phyloP scores from a whole-genome alignment of 2,888 invertebrate genomes.

The Stenolophus ochropezus region DNA sequence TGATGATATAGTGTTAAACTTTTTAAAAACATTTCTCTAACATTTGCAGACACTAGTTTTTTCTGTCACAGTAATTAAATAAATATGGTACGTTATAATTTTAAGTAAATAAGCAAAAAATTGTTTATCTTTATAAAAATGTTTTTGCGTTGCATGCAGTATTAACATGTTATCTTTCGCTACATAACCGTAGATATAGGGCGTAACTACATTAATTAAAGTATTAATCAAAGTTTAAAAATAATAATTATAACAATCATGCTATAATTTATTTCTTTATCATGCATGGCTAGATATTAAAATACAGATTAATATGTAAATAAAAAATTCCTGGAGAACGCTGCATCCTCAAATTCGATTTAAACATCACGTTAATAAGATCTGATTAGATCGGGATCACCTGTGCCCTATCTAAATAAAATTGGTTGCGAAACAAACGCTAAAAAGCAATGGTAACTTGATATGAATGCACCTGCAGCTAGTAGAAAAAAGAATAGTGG shows the following conservation, averaged over 20 bases:
- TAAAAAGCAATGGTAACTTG: constrained; percentile 52
- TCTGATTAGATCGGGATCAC: constrained; percentile 47
- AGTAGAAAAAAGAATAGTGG: constrained; percentile 52
- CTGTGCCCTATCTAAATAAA: constrained; percentile 39
- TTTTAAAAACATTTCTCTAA: constrained; percentile 9
- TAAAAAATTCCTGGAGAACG: neutral
- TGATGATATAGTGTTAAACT: constrained; percentile 1
- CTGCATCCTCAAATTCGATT: constrained; percentile 24
- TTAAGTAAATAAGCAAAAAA: constrained; percentile 40
- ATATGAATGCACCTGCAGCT: constrained; percentile 57
- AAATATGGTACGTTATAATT: constrained; percentile 34
- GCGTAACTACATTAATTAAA: constrained; percentile 28
- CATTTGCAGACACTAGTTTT: neutral
- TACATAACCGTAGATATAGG: constrained; percentile 18
- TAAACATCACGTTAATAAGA: constrained; percentile 49
- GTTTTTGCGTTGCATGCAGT: constrained; percentile 14
- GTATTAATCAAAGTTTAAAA: constrained; percentile 29
- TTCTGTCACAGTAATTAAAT: constrained; percentile 24
- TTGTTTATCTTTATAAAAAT: constrained; percentile 25
- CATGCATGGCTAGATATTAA: constrained; percentile 15
- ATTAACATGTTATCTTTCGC: neutral
- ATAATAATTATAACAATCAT: constrained; percentile 38
- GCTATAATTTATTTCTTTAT: constrained; percentile 28
- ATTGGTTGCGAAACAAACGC: constrained; percentile 49
- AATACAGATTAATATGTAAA: constrained; percentile 33